Conservation (phyloP, 2,797 vertebrate species). For the Varecia variegata region DNA sequence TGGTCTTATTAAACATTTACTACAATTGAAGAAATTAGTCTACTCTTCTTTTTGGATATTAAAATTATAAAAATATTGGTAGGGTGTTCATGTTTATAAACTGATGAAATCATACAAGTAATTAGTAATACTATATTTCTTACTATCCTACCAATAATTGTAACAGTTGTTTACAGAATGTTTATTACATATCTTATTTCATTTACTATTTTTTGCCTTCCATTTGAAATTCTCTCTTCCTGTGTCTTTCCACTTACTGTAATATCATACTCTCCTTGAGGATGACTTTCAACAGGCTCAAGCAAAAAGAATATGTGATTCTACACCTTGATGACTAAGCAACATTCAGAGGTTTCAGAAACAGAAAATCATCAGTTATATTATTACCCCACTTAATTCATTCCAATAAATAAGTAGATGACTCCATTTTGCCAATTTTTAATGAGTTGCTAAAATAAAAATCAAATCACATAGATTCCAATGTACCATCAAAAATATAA, state of each 20-base stretch:
- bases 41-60: neutral
- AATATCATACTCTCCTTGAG: neutral
- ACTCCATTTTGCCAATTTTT: neutral
- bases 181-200: neutral
- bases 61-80: neutral
- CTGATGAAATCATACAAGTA: neutral
- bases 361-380: neutral
- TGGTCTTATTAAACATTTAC: neutral
- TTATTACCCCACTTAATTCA: neutral
- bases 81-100: neutral
- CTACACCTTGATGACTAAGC: neutral
- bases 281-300: neutral
- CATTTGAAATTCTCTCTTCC: neutral
- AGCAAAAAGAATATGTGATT: neutral
- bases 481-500: slow-evolving; percentile 48
- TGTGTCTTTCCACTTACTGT: neutral
- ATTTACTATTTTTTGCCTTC: neutral
- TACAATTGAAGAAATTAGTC: neutral
- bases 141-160: neutral
- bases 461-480: slow-evolving; percentile 37
- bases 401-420: neutral
- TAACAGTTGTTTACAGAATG: neutral
- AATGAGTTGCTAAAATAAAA: neutral
- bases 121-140: neutral
- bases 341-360: neutral